Conservation (phyloP, 2,888 invertebrate genomes). For the Lithophane semibrunnea region DNA sequence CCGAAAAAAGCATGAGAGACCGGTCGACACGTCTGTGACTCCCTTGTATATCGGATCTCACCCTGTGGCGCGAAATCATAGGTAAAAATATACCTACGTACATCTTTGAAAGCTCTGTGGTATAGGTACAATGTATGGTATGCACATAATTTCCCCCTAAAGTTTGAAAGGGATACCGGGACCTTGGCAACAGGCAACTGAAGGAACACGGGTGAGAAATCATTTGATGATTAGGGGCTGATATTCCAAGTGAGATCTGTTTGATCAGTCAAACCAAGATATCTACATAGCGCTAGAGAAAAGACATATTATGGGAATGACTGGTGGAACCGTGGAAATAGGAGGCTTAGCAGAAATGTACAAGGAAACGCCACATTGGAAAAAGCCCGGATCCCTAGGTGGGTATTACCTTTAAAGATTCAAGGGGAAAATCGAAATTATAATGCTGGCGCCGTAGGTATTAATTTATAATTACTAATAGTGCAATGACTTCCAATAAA, state of each 20-base stretch:
- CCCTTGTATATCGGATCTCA: neutral
- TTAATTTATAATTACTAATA: conserved; percentile 6
- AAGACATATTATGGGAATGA: neutral
- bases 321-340: neutral
- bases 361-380: neutral
- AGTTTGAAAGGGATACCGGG: no score
- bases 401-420: neutral
- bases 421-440: conserved; percentile 2
- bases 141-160: neutral
- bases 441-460: conserved; percentile 4
- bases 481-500: neutral
- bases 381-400: neutral
- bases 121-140: no score
- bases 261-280: neutral
- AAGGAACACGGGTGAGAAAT: no score
- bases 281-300: neutral
- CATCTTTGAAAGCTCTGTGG: no score
- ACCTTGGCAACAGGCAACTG: no score
- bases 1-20: neutral
- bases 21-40: no score
- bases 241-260: neutral
- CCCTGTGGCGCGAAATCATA: neutral
- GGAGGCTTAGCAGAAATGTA: neutral
- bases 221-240: neutral
- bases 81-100: no score